A percentile compares a stretch with the other conserved stretches of the same genome.
Conservation (phyloP, 37 sponge, comb jelly and placozoan genomes). For the Geodia barretti region DNA sequence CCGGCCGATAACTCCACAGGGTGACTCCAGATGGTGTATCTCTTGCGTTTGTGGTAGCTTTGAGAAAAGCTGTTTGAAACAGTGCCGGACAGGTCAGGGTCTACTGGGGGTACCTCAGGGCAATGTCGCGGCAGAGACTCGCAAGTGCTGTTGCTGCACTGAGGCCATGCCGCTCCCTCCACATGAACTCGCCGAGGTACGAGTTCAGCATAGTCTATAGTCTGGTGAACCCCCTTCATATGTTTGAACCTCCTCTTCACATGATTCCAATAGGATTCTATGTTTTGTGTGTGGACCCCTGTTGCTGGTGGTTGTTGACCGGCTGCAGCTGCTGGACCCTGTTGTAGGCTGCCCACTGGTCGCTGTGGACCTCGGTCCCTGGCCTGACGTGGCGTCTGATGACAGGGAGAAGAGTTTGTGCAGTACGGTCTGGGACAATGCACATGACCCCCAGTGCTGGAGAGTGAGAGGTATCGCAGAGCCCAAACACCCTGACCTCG, state of each 20-base stretch:
- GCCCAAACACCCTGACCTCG: constrained; percentile 73
- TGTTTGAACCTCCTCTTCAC: constrained; percentile 53
- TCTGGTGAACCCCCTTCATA: constrained; percentile 50
- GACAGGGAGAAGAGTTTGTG: constrained; percentile 69
- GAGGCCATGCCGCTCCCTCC: constrained; percentile 58
- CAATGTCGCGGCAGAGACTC: too few species aligned
- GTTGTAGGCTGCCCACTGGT: not conserved
- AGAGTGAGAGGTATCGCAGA: constrained; percentile 35
- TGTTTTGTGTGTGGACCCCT: constrained; percentile 5
- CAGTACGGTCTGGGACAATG: constrained; percentile 34
- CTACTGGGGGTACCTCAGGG: too few species aligned
- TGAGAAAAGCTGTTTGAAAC: too few species aligned
- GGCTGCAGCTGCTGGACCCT: too few species aligned
- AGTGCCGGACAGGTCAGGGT: too few species aligned
- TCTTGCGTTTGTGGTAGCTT: too few species aligned
- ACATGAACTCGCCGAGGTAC: constrained; percentile 81
- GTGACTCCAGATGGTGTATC: too few species aligned
- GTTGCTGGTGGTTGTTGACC: too few species aligned
- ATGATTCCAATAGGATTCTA: not conserved
- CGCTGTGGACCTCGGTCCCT: not conserved
- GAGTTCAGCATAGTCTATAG: constrained; percentile 29
- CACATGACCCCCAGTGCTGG: constrained; percentile 68
- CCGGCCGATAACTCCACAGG: too few species aligned
- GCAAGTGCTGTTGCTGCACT: too few species aligned
- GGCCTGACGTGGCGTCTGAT: not conserved